Conservation (phyloP, 2,888 invertebrate species). For the Helobdella robusta region DNA sequence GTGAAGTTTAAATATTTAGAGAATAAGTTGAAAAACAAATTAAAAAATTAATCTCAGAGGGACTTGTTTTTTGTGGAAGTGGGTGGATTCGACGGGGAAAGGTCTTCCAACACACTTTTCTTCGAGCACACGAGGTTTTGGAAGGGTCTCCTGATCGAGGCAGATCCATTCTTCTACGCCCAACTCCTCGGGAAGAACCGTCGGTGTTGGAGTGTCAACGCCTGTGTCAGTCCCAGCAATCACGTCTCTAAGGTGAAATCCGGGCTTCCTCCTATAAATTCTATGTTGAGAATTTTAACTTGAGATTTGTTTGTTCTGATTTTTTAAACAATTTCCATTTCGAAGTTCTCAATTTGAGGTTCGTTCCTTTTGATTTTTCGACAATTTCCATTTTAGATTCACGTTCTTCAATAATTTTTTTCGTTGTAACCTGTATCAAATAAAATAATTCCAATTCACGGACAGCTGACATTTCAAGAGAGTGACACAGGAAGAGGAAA, state of each 20-base stretch:
- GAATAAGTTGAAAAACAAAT: no score
- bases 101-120: constrained; percentile 30
- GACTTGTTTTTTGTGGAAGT: constrained; percentile 32
- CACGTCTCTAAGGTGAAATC: constrained; percentile 11
- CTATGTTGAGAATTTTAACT: no score
- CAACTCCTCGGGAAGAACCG: constrained; percentile 32
- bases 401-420: no score
- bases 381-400: no score
- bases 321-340: no score
- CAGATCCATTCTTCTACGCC: constrained; percentile 30
- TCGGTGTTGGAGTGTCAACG: constrained; percentile 29
- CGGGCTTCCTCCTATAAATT: background rate
- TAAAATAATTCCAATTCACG: no score
- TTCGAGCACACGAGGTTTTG: constrained; percentile 28
- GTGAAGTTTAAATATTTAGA: no score
- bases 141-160: constrained; percentile 31
- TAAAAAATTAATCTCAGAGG: no score
- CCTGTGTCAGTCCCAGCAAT: constrained; percentile 31
- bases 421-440: no score
- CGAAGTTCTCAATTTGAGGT: no score
- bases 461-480: constrained; percentile 4
- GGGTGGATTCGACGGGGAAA: constrained; percentile 32
- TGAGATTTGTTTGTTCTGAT: no score
- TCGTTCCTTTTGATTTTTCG: no score
- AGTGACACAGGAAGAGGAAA: background rate